Base-by-base conservation (phyloP, 2,797 vertebrate genomes). In the Channa striata region DNA sequence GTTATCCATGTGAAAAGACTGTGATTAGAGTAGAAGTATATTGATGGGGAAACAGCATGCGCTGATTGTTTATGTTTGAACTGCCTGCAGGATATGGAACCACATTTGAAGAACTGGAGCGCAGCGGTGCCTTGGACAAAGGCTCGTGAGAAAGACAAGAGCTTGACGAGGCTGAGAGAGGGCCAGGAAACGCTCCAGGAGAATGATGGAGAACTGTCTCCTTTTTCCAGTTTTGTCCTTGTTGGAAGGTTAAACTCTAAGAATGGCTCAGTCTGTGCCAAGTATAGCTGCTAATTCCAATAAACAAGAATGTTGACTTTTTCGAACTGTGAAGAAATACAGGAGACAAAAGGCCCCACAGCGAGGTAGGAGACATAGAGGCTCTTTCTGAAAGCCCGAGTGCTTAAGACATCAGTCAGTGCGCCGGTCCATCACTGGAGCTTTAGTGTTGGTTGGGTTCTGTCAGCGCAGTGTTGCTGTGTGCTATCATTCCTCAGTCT, bases 381-480 rank as follows among this genome's bases (percentile, higher is more conserved):
- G 69, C 52, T 69, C 37, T 7, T 6, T 63, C 63, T 66, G 58
- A 63, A 17, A 25, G 17, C 34, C 61, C 47, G 30, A 64, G 54
- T 5, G 51, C 54, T 74, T n/a, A 61, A 80, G 37, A 71, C 74
- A 51, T 82, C 80, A 46, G 69, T 88, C 86, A 81, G 72, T 36
- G 49, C 9, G 61, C 6, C 11, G 56, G 53, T 78, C 50, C 65
- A 51, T 74, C 65, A 85, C 70, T 39, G 74, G 57, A 80, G 79
- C 63, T 47, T 57, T 7, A 11, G 47, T 8, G 68, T 59, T 77
- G 81, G 59, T 68, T 77, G 9, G n/a, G 4, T 63, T 44, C 84
- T 88, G 80, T 89, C 85, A 74, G 72, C 78, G 64, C 60, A 10
- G 62, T 68, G 76, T 80, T 60, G 71, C 84, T 75, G 74, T 53